Percentiles rank a stretch among this genome's conserved stretches.
Evolutionary conservation across 2,113 vertebrate genomes (phyloP).

Genomic region (Bos indicus): DNA sequence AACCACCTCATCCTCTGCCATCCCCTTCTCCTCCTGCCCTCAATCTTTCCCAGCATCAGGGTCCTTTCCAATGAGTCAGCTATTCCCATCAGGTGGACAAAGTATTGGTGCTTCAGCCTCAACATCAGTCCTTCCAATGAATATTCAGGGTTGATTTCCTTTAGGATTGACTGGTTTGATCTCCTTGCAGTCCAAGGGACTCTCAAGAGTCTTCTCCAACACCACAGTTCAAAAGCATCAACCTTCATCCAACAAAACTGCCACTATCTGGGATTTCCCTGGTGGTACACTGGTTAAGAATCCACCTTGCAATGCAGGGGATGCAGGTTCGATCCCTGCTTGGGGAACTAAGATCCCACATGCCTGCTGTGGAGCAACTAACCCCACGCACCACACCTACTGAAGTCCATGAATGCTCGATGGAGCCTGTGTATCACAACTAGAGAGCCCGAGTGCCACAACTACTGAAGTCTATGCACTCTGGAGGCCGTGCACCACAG

Average conservation of each 20-base stretch:
- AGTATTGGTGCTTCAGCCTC: background rate
- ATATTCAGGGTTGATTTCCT: background rate
- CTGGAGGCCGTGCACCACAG: background rate
- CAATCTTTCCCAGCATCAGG: background rate
- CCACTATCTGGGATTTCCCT: background rate
- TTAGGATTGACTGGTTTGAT: background rate
- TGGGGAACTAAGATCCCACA: background rate
- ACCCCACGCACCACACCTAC: background rate
- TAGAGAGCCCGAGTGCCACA: background rate
- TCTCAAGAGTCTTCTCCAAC: background rate
- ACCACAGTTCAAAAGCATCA: background rate
- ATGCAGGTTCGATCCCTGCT: background rate
- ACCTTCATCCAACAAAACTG: background rate
- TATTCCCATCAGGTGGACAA: background rate
- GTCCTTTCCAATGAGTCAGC: background rate
- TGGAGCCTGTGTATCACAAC: background rate
- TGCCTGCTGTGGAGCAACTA: background rate
- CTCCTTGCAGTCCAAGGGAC: background rate
- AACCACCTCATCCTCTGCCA: background rate
- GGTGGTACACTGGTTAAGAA: background rate
- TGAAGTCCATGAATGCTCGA: accelerated
- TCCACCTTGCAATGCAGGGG: background rate
- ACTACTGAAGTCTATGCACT: background rate
- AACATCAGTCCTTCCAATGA: background rate
- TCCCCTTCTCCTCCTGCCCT: background rate